These are phyloP conservation scores for Lophius americanus DNA, from an alignment of 2,797 vertebrate species.

Conservation along the genomic window DNA sequence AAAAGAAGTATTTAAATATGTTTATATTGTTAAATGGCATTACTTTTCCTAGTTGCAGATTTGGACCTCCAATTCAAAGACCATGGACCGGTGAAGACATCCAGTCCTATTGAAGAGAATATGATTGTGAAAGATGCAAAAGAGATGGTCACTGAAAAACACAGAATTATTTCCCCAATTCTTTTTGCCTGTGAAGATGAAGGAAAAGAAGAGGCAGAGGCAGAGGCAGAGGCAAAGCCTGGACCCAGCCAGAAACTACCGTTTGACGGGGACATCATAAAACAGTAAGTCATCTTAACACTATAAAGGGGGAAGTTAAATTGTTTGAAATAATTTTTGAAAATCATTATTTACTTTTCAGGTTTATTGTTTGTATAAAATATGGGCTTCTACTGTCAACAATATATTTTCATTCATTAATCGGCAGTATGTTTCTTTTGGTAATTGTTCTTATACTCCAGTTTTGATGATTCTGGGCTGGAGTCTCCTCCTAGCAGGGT, in stretches of 20 bases:
- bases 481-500: conserved; percentile 46
- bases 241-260: conserved; percentile 13
- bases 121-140: not conserved
- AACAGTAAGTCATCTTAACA: conserved; percentile 48
- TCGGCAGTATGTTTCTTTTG: not conserved
- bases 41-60: conserved; percentile 34
- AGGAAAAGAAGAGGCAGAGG: conserved; percentile 26
- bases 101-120: conserved; percentile 70
- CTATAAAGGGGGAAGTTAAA: not conserved
- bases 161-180: conserved; percentile 49
- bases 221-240: not conserved
- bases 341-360: not conserved
- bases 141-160: conserved; percentile 9
- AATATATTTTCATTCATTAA: not conserved
- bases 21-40: not conserved
- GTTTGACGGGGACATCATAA: not conserved
- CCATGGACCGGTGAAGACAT: conserved; percentile 69
- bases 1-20: not conserved
- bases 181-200: conserved; percentile 58
- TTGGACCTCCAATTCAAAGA: conserved; percentile 49
- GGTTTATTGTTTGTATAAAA: not conserved
- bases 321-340: not conserved
- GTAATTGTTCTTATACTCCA: conserved; percentile 10
- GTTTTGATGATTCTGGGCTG: conserved; percentile 17
- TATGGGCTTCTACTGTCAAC: not conserved